Base-by-base conservation (phyloP, 2,797 vertebrate genomes). In the Sebastes kiyomatsui region DNA sequence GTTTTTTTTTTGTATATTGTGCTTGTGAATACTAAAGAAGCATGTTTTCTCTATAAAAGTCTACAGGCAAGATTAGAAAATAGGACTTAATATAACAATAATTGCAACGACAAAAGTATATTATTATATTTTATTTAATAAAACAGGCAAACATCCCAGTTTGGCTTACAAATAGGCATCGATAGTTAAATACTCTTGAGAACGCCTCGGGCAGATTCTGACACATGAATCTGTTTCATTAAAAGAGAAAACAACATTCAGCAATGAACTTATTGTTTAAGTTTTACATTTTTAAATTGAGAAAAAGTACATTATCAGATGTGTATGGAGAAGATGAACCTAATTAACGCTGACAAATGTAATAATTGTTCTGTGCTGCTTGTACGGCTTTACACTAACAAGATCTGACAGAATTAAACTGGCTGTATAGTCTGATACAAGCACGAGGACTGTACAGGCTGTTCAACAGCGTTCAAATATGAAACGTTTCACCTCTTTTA, bases 91-190 rank as follows among this genome's bases (percentile, higher is more conserved):
- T 6, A 14, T 5, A 71, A 73, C 12, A 66, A 49, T 12, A 55
- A 61, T 58, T 67, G 7, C 32, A 54, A 54, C 8, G 4, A 58
- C 25, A 77, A 52, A 56, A 70, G 35, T 13, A 11, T 64, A 38
- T 76, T 52, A 3, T 6, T 73, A 62, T 32, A 10, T 64, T 72
- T 88, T 82, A 77, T 83, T 90, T 52, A 60, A 38, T 72, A 32
- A 72, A 59, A 75, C 58, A 65, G 25, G 78, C 23, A 80, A 82
- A 85, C n/a, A 61, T 56, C 20, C n/a, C 4, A 64, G 12, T 77
- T 81, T 70, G 72, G 28, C 42, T 52, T n/a, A n/a, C 49, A 52
- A 52, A n/a, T n/a, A 52, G 49, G 49, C 49, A 46, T 46, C 16
- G 16, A 0, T 46, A 18, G 6, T 54, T 22, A 79, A 59, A 72